phyloP scores from a whole-genome alignment of 2,888 invertebrate genomes.

The Nasonovia ribisnigri region DNA sequence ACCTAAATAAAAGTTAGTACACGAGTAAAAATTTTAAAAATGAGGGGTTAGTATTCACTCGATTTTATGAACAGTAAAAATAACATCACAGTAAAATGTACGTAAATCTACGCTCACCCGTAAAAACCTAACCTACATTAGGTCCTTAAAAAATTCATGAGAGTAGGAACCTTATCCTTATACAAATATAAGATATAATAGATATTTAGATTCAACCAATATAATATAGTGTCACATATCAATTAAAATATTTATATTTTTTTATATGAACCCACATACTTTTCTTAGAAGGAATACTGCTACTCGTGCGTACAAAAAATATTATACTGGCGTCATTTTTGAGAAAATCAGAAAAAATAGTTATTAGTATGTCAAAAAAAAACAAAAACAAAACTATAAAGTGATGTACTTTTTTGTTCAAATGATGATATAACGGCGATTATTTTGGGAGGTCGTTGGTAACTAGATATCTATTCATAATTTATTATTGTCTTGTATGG shows the following conservation, averaged over 20 bases:
- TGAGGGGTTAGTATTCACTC: too few relatives aligned
- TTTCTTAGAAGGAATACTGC: background rate
- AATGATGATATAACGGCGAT: too few relatives aligned
- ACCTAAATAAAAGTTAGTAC: too few relatives aligned
- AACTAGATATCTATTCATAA: background rate
- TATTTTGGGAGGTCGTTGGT: background rate
- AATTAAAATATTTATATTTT: background rate
- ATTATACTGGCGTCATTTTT: background rate
- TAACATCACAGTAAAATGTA: too few relatives aligned
- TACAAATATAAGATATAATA: background rate
- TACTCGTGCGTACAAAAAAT: background rate
- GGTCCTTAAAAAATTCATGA: background rate
- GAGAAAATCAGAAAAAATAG: background rate
- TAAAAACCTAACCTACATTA: too few relatives aligned
- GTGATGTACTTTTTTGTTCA: too few relatives aligned
- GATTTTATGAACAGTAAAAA: too few relatives aligned
- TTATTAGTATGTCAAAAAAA: background rate
- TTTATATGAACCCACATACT: background rate
- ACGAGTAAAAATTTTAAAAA: too few relatives aligned
- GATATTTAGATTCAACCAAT: background rate
- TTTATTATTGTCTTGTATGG: background rate
- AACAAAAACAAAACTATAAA: too few relatives aligned
- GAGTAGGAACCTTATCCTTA: too few relatives aligned
- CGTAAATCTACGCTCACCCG: too few relatives aligned
- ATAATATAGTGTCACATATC: background rate